A percentile compares a stretch with the other conserved stretches of the same genome.
Conservation (phyloP, 1,140 invertebrate genomes). For the Vollenhovia emeryi region DNA sequence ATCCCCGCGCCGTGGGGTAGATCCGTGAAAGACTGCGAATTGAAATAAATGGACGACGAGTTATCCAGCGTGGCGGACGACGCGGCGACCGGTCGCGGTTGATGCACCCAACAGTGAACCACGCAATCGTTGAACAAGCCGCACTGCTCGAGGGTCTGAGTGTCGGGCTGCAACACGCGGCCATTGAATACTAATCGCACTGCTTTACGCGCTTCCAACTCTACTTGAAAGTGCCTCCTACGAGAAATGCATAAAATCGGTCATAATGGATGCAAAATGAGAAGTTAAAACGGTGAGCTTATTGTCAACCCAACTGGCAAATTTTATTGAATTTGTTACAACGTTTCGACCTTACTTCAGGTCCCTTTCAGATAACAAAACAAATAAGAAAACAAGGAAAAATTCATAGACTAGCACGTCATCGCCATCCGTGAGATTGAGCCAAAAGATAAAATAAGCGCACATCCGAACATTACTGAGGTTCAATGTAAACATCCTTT, state of each 20-base stretch:
- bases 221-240: constrained; percentile 93
- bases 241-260: constrained; percentile 8
- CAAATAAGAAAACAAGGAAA: too few species aligned
- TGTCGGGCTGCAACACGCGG: constrained; percentile 92
- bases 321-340: too few species aligned
- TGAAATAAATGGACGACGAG: constrained; percentile 78
- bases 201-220: constrained; percentile 91
- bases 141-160: constrained; percentile 90
- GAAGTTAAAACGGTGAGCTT: neutral
- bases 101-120: constrained; percentile 94
- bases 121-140: constrained; percentile 95
- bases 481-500: too few species aligned
- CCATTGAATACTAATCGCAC: constrained; percentile 96
- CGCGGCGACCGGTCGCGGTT: constrained; percentile 79
- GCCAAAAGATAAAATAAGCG: too few species aligned
- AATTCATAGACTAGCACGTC: too few species aligned
- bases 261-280: neutral
- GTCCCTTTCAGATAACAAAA: too few species aligned
- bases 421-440: too few species aligned
- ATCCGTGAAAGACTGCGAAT: constrained; percentile 78
- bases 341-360: too few species aligned
- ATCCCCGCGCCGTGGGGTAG: constrained; percentile 81
- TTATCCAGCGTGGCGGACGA: constrained; percentile 73
- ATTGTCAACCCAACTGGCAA: too few species aligned
- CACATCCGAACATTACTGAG: too few species aligned